Evolutionary conservation across 2,888 invertebrate species (phyloP).

Genomic region (Julus scandinavius): DNA sequence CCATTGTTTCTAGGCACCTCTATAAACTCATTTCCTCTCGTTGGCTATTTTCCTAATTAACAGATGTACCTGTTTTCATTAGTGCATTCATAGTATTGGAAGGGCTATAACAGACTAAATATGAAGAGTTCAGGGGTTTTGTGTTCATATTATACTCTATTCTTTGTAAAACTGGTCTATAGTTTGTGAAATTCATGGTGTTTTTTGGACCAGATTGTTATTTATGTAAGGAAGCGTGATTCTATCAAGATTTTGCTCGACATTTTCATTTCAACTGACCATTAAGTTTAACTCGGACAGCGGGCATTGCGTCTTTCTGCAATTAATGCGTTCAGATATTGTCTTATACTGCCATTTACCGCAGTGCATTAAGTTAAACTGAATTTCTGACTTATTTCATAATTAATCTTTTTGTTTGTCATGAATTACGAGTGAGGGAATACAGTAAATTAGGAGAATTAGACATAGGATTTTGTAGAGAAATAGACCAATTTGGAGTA

Average conservation of each 20-base stretch:
- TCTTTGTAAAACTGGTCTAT: too few relatives aligned
- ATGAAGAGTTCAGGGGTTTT: too few relatives aligned
- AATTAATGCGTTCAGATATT: background rate
- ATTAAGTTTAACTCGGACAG: background rate
- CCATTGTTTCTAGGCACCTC: background rate
- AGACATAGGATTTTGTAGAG: background rate
- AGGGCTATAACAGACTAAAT: too few relatives aligned
- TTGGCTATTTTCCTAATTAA: background rate
- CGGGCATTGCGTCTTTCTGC: background rate
- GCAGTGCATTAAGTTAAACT: conserved; percentile 39
- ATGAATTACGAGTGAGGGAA: background rate
- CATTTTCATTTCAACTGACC: background rate
- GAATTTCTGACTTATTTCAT: conserved; percentile 15
- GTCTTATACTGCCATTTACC: background rate
- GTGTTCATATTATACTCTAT: too few relatives aligned
- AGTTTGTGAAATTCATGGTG: too few relatives aligned
- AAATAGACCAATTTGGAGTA: background rate
- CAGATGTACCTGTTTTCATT: too few relatives aligned
- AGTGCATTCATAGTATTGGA: too few relatives aligned
- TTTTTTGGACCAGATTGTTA: background rate
- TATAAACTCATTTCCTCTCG: background rate
- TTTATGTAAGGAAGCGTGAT: background rate
- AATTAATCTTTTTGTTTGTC: background rate
- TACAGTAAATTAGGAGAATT: background rate
- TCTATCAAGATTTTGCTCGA: background rate